phyloP scores from a whole-genome alignment of 2,888 invertebrate genomes.

The Drosophila trichaetosa region DNA sequence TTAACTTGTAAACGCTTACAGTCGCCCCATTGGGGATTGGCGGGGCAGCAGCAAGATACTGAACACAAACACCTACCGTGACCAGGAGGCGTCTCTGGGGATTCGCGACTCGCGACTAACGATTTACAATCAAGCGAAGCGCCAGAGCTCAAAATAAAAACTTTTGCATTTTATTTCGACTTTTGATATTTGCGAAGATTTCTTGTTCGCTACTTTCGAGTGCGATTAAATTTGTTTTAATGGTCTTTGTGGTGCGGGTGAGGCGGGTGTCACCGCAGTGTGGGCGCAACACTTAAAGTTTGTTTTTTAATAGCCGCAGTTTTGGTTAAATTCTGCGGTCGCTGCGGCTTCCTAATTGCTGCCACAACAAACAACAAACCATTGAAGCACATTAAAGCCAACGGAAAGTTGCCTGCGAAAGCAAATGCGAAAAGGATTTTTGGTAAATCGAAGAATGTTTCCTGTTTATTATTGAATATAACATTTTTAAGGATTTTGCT shows the following conservation, averaged over 20 bases:
- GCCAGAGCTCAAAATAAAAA: constrained; percentile 73
- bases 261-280: not conserved
- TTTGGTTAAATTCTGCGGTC: constrained; percentile 45
- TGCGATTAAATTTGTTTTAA: constrained; percentile 85
- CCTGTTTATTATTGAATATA: not conserved
- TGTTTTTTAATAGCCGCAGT: constrained; percentile 69
- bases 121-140: constrained; percentile 82
- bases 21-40: constrained; percentile 6
- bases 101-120: constrained; percentile 71
- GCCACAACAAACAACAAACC: constrained; percentile 27
- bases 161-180: constrained; percentile 79
- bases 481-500: not conserved
- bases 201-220: constrained; percentile 78
- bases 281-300: constrained; percentile 65
- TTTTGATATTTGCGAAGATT: constrained; percentile 74
- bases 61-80: constrained; percentile 31
- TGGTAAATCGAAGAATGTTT: not conserved
- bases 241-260: constrained; percentile 77
- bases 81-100: constrained; percentile 55
- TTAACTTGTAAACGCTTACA: constrained; percentile 80
- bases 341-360: constrained; percentile 52
- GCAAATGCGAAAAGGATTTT: not conserved
- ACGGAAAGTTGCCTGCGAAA: not conserved
- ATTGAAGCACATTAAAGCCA: constrained; percentile 33
- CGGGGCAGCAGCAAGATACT: constrained; percentile 6